phyloP scores from a whole-genome alignment of 2,797 vertebrate genomes.

The Anabas testudineus region DNA sequence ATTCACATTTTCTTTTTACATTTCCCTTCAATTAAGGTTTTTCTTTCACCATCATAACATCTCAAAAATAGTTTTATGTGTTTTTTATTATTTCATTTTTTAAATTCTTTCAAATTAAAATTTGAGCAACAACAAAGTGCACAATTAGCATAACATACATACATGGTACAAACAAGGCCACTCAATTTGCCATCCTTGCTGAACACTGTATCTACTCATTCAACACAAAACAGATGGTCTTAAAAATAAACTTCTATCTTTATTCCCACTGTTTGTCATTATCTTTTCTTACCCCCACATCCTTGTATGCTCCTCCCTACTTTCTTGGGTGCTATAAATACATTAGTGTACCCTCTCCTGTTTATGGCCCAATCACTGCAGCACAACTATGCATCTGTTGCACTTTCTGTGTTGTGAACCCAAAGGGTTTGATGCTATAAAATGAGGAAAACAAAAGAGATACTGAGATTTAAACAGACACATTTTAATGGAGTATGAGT shows the following conservation, averaged over 20 bases:
- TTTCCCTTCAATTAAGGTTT: too few species aligned
- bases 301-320: constrained; percentile 24
- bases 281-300: constrained; percentile 41
- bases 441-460: not conserved
- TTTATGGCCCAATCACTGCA: not conserved
- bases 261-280: constrained; percentile 62
- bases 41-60: too few species aligned
- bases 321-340: constrained; percentile 55
- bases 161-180: constrained; percentile 1
- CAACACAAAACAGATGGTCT: constrained; percentile 81
- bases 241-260: constrained; percentile 73
- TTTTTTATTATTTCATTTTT: too few species aligned
- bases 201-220: constrained; percentile 65
- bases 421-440: not conserved
- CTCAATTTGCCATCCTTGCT: constrained; percentile 8
- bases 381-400: constrained; percentile 17
- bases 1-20: too few species aligned
- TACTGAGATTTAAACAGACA: not conserved
- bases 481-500: not conserved
- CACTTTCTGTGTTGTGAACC: not conserved
- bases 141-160: not conserved
- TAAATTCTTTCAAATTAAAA: too few species aligned
- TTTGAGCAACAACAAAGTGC: too few species aligned
- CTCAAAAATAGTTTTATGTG: too few species aligned
- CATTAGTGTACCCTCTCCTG: constrained; percentile 33